These are phyloP conservation scores for Peucedramus taeniatus DNA, from an alignment of 2,113 vertebrate species.

Conservation along the genomic window DNA sequence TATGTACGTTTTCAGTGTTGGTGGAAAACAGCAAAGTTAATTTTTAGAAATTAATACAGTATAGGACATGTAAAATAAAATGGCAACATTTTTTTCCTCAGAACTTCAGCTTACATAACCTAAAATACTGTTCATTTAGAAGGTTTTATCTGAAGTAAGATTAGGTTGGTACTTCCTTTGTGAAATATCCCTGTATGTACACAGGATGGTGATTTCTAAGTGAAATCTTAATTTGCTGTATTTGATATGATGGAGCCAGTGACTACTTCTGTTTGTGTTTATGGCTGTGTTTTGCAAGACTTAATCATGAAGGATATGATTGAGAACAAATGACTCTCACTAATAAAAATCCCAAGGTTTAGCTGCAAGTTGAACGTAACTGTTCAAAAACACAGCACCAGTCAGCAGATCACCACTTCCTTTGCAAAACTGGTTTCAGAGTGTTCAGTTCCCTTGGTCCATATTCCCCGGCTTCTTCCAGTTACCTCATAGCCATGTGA, in stretches of 20 bases:
- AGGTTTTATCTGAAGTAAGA: neutral
- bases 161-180: neutral
- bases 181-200: neutral
- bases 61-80: neutral
- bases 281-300: neutral
- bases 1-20: neutral
- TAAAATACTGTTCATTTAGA: neutral
- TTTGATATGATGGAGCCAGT: neutral
- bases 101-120: neutral
- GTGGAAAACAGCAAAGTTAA: neutral
- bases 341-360: neutral
- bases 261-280: neutral
- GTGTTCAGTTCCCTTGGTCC: neutral
- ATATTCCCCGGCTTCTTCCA: neutral
- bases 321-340: neutral
- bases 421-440: neutral
- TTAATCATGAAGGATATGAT: neutral
- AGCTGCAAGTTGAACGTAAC: neutral
- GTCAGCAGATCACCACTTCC: neutral
- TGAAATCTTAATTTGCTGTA: neutral
- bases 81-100: neutral
- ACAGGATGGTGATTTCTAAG: neutral
- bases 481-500: neutral
- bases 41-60: neutral
- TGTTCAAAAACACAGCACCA: neutral